A percentile compares a stretch with the other conserved stretches of the same genome.
These are phyloP conservation scores for Charina bottae DNA, from an alignment of 2,113 vertebrate species.

Conservation along the genomic window DNA sequence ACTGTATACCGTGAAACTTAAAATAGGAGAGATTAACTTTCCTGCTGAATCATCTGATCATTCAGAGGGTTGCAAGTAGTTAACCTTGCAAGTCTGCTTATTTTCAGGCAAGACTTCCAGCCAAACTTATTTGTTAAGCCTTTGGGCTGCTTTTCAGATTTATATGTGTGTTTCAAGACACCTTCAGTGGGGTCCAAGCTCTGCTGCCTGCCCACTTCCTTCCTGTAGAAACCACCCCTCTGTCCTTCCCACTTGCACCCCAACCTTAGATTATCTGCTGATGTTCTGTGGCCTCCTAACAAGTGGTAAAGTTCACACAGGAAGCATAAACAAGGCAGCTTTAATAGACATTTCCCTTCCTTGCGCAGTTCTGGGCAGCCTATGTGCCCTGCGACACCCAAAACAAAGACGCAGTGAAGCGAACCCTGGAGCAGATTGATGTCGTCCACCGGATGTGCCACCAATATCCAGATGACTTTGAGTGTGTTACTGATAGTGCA, in stretches of 20 bases:
- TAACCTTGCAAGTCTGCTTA: not conserved
- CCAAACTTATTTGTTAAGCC: not conserved
- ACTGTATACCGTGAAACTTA: too few species aligned
- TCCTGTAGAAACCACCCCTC: not conserved
- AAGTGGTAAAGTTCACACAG: not conserved
- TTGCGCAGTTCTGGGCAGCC: constrained; percentile 89
- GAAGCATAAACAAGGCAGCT: not conserved
- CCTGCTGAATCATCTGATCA: not conserved
- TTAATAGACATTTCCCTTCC: rapidly evolving
- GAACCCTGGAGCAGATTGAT: constrained; percentile 94
- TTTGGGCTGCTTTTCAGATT: not conserved
- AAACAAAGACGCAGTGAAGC: constrained; percentile 87
- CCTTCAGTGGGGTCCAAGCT: not conserved
- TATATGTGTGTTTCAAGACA: not conserved
- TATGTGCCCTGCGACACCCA: constrained; percentile 87
- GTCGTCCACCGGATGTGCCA: constrained; percentile 88
- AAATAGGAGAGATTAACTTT: not conserved
- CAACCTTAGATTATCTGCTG: too few species aligned
- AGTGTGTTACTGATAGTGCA: constrained; percentile 73
- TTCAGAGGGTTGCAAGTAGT: not conserved
- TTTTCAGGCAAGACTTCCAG: not conserved
- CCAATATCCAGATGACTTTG: constrained; percentile 81
- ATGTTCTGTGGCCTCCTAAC: too few species aligned
- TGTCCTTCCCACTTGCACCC: too few species aligned
- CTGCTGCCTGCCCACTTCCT: not conserved